Evolutionary conservation across 2,888 invertebrate species (phyloP).

Genomic region (Hydraecia micacea): DNA sequence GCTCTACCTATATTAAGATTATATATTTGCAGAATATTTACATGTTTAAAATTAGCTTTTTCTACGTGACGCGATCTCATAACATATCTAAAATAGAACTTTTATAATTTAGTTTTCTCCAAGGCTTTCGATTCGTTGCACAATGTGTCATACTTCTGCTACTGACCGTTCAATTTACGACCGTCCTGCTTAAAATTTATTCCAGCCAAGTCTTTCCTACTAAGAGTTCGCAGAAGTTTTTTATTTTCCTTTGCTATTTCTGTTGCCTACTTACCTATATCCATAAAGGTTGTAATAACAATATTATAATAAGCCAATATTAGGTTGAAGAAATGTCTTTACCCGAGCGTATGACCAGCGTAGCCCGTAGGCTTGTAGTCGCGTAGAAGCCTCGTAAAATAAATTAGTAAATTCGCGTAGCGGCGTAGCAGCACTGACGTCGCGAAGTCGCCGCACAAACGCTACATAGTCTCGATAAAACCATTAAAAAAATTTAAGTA

Average conservation of each 20-base stretch:
- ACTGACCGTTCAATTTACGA: slow-evolving; percentile 6
- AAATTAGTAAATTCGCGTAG: not conserved
- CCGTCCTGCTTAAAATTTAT: slow-evolving; percentile 1
- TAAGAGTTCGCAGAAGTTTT: not conserved
- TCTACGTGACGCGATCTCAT: not conserved
- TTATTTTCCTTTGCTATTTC: not conserved
- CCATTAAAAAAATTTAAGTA: not conserved
- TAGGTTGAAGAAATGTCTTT: not conserved
- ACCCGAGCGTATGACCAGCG: not conserved
- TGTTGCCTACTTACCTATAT: not conserved
- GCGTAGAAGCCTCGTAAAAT: not conserved
- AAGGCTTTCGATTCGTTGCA: slow-evolving; percentile 12
- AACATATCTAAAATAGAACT: not conserved
- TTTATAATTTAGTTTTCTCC: not conserved
- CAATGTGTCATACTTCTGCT: not conserved
- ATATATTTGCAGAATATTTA: not conserved
- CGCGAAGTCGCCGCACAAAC: not conserved
- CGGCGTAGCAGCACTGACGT: not conserved
- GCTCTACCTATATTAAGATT: not conserved
- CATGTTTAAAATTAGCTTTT: not conserved
- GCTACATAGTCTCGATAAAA: not conserved
- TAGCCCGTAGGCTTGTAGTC: not conserved
- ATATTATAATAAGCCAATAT: not conserved
- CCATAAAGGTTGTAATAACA: not conserved
- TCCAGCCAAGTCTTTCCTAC: not conserved